These are phyloP conservation scores for Spizaetus ornatus DNA, from an alignment of 2,113 vertebrate genomes.

Conservation along the genomic window DNA sequence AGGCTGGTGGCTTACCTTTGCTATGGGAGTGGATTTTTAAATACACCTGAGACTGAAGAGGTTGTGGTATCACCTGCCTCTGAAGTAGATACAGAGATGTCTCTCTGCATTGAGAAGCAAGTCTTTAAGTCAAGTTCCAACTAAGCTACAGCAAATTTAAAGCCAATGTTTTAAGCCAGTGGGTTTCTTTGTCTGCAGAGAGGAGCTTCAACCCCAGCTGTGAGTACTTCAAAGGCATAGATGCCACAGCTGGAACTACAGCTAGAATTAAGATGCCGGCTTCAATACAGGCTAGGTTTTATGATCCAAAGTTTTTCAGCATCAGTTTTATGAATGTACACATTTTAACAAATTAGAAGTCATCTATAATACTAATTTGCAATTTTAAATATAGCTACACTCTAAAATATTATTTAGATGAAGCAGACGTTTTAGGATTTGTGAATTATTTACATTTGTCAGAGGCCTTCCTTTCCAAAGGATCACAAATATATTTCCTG, in stretches of 20 bases:
- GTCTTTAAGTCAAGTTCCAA: constrained; percentile 9
- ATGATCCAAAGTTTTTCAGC: background rate
- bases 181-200: background rate
- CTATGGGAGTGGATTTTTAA: background rate
- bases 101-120: background rate
- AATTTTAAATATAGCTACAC: background rate
- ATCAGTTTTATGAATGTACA: background rate
- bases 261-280: constrained; percentile 26
- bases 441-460: constrained; percentile 26
- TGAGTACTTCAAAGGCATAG: constrained; percentile 39
- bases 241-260: constrained; percentile 32
- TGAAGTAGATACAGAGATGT: background rate
- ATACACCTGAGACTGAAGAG: background rate
- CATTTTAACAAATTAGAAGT: constrained; percentile 26
- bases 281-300: background rate
- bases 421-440: background rate
- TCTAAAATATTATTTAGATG: background rate
- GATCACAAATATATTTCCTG: background rate
- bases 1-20: background rate
- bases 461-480: background rate
- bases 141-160: constrained; percentile 11
- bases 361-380: background rate
- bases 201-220: constrained; percentile 26
- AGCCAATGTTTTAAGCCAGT: background rate
- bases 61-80: background rate